These are phyloP conservation scores for Chiroxiphia lanceolata DNA, from an alignment of 2,797 vertebrate species.

Conservation along the genomic window DNA sequence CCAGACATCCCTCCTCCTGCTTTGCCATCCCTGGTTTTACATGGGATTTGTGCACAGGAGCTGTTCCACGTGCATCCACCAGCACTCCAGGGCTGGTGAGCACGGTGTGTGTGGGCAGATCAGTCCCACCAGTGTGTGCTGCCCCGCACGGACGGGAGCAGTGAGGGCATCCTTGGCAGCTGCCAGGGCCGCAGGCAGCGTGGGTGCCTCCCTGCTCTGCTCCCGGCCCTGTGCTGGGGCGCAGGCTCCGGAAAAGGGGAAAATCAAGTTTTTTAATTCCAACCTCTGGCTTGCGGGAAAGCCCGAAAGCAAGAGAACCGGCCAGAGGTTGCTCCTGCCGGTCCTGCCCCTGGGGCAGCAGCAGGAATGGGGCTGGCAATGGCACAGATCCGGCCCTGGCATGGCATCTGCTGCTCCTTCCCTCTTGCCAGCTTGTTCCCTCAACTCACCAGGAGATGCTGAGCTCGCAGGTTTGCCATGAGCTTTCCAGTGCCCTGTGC, in stretches of 20 bases:
- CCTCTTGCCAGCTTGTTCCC: not conserved
- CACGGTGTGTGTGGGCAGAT: fast-evolving
- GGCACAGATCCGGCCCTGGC: fast-evolving
- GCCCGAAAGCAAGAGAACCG: not conserved
- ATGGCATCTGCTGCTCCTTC: not conserved
- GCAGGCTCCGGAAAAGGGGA: not conserved
- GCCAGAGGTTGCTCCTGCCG: not conserved
- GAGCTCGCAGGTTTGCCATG: not conserved
- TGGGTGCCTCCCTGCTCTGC: not conserved
- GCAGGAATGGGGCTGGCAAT: not conserved
- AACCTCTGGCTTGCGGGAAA: not conserved
- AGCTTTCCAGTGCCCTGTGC: not conserved
- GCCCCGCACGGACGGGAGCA: fast-evolving
- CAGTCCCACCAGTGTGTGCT: fast-evolving
- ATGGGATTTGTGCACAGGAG: fast-evolving
- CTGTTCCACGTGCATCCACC: fast-evolving
- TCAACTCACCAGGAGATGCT: not conserved
- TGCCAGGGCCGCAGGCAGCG: fast-evolving
- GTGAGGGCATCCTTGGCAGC: not conserved
- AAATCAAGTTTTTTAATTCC: conserved; percentile 20
- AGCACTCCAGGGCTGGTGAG: not conserved
- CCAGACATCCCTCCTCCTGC: fast-evolving
- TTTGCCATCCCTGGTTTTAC: not conserved
- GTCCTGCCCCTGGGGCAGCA: not conserved
- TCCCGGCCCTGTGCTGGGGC: not conserved